Evolutionary conservation across 2,113 vertebrate genomes (phyloP).

Genomic region (Campylomormyrus numenius): DNA sequence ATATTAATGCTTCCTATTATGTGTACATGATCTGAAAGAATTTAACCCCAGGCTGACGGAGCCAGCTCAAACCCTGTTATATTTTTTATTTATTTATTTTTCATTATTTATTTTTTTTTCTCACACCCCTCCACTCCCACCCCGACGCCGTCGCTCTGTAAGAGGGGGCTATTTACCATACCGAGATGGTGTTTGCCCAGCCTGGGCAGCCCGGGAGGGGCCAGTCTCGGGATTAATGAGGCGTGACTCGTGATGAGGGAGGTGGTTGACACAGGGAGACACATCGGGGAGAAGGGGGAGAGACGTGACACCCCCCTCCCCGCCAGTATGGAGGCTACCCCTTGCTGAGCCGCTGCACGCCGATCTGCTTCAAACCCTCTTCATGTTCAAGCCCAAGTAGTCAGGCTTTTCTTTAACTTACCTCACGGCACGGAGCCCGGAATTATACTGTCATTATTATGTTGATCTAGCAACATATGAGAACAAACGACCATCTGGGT

Average conservation of each 20-base stretch:
- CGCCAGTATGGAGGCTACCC: neutral
- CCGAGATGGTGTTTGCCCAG: slow-evolving; percentile 44
- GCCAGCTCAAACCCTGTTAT: neutral
- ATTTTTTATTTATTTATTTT: neutral
- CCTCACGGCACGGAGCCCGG: neutral
- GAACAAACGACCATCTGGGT: neutral
- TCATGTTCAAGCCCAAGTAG: neutral
- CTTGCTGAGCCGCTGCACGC: neutral
- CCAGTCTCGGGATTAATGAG: slow-evolving; percentile 33
- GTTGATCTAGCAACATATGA: neutral
- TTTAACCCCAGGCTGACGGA: slow-evolving; percentile 52
- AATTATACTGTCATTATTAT: neutral
- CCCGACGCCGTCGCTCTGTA: neutral
- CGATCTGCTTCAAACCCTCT: neutral
- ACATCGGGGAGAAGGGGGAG: slow-evolving; percentile 20
- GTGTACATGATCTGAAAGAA: slow-evolving; percentile 74
- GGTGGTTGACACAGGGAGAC: slow-evolving; percentile 25
- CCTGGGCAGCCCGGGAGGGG: neutral
- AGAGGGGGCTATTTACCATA: slow-evolving; percentile 37
- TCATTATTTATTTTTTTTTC: neutral
- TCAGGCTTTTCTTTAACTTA: neutral
- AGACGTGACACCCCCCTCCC: neutral
- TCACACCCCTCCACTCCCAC: neutral
- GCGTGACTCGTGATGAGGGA: slow-evolving; percentile 19
- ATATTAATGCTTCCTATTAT: slow-evolving; percentile 74